Evolutionary conservation across 2,888 invertebrate species (phyloP), one percentile per base, ranked within the genome.

Genomic region (Carcina quercana): DNA sequence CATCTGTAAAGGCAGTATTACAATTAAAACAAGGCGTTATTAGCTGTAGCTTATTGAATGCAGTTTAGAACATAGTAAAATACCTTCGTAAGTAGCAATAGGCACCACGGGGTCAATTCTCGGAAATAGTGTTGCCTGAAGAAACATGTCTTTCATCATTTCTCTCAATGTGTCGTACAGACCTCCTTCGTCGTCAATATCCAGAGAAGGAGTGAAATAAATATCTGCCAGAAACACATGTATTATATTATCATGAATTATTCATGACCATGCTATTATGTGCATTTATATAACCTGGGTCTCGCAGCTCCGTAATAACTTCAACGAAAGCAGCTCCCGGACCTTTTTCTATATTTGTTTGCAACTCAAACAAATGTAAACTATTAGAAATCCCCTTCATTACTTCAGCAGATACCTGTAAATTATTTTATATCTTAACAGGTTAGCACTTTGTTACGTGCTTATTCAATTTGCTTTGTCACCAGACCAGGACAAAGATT

Each of bases 81-180:
- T 52, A 82, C 82, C 73, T 66, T 79, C 74, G 46, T 85, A 84
- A 28, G 71, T 57, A 30, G 62, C 55, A 28, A 76, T 59, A 20
- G 80, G 74, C 28, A 78, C 55, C 37, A 78, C 11, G n/a, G 82
- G 73, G 45, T 87, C 85, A n/a, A 93, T 87, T 31, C 94, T 86
- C 1, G 87, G 86, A 49, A 96, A 87, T 28, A 92, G 69, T 4
- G 88, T 87, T 8, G 91, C 87, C 85, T 94, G 93, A 28, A 88
- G 84, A 59, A 90, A 90, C 56, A 94, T 90, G 50, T 95, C 93
- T 30, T 91, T 88, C 50, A 95, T 80, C 49, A 96, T 85, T 11
- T 86, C 85, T 48, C 88, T 88, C 13, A 95, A 74, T 14, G 90
- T 86, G 31, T 84, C 84, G 25, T 88, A 87, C 42, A 96, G 89